Conservation (phyloP, 2,797 vertebrate genomes). For the Crocodylus rhombifer region DNA sequence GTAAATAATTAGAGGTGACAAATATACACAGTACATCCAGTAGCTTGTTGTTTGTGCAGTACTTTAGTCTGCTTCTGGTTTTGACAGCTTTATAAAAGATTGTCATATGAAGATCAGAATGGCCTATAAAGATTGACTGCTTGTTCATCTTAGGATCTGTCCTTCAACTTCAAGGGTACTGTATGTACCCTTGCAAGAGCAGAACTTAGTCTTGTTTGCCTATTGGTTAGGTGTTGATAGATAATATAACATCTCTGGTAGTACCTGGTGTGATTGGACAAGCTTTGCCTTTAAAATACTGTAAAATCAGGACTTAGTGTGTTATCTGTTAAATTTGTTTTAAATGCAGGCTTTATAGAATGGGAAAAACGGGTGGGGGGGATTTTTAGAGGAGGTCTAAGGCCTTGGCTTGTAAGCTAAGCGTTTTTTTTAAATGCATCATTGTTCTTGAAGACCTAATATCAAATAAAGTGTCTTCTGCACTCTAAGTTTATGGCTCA, state of each 20-base stretch:
- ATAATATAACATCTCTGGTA: constrained; percentile 42
- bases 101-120: constrained; percentile 8
- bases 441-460: constrained; percentile 62
- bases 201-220: neutral
- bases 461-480: constrained; percentile 59
- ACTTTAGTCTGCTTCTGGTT: neutral
- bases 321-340: constrained; percentile 42
- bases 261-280: constrained; percentile 23
- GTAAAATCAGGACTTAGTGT: constrained; percentile 31
- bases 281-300: constrained; percentile 34
- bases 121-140: neutral
- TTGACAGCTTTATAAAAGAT: neutral
- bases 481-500: constrained; percentile 69
- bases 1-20: neutral
- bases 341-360: neutral
- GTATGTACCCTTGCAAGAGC: neutral
- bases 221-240: constrained; percentile 1
- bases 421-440: constrained; percentile 32
- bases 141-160: constrained; percentile 17
- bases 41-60: neutral
- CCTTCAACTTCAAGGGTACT: neutral
- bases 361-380: neutral
- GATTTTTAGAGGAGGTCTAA: neutral
- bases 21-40: neutral
- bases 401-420: constrained; percentile 35